Evolutionary conservation across 2,797 vertebrate species (phyloP).

Genomic region (Sebastes jordani): DNA sequence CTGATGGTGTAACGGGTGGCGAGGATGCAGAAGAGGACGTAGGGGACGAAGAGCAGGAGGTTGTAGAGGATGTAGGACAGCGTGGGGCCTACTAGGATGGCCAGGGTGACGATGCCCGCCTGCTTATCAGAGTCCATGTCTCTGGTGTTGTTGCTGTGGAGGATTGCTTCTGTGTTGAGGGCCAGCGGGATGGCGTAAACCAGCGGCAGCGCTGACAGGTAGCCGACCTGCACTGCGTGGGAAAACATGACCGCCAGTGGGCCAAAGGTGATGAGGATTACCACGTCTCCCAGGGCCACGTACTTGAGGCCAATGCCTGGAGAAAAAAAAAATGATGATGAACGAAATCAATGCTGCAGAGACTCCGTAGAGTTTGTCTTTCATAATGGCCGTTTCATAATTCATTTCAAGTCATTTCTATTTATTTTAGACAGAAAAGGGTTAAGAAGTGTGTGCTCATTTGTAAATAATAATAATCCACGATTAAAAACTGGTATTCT

Average conservation of each 20-base stretch:
- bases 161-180: slow-evolving; percentile 96
- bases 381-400: too few species aligned
- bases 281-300: slow-evolving; percentile 94
- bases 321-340: neutral
- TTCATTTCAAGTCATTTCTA: too few species aligned
- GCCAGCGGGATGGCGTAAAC: slow-evolving; percentile 94
- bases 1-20: slow-evolving; percentile 95
- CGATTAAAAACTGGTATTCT: too few species aligned
- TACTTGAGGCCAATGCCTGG: slow-evolving; percentile 97
- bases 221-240: slow-evolving; percentile 95
- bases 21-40: slow-evolving; percentile 93
- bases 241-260: slow-evolving; percentile 97
- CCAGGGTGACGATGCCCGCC: slow-evolving; percentile 96
- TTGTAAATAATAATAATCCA: too few species aligned
- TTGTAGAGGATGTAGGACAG: slow-evolving; percentile 94
- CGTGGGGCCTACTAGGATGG: slow-evolving; percentile 94
- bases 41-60: slow-evolving; percentile 93
- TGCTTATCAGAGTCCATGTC: slow-evolving; percentile 97
- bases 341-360: neutral
- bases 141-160: slow-evolving; percentile 98
- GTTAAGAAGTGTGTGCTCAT: too few species aligned
- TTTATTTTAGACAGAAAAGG: too few species aligned
- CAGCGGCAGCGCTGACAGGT: slow-evolving; percentile 91
- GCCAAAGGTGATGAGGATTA: slow-evolving; percentile 98
- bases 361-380: too few species aligned